These are phyloP conservation scores for Drosophila borborema DNA, from an alignment of 2,888 invertebrate genomes.

Conservation along the genomic window DNA sequence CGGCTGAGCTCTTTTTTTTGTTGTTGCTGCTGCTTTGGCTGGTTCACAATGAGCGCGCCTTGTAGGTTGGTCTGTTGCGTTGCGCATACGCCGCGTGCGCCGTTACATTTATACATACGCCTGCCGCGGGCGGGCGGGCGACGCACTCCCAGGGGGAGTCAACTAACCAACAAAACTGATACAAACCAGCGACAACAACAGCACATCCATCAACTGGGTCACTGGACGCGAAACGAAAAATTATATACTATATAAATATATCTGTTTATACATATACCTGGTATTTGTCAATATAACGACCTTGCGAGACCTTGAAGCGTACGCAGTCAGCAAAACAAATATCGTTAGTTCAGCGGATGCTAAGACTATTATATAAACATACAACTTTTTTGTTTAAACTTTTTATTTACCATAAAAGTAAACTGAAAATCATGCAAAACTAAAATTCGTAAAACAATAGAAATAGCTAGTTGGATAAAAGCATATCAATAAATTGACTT, in stretches of 20 bases:
- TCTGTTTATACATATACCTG: conserved; percentile 8
- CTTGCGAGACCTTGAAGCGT: conserved; percentile 83
- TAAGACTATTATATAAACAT: conserved; percentile 3
- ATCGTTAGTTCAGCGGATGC: conserved; percentile 14
- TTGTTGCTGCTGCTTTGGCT: conserved; percentile 13
- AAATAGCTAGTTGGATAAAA: background rate
- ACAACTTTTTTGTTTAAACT: background rate
- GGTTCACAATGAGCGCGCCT: conserved; percentile 55
- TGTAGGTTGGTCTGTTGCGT: conserved; percentile 54
- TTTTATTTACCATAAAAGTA: background rate
- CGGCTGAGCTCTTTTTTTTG: conserved; percentile 61
- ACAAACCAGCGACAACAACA: conserved; percentile 19
- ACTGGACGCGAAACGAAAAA: conserved; percentile 73
- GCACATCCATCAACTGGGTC: conserved; percentile 76
- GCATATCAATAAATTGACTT: background rate
- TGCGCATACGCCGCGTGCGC: conserved; percentile 73
- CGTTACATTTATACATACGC: conserved; percentile 34
- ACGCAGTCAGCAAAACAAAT: conserved; percentile 42
- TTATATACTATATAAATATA: conserved; percentile 12
- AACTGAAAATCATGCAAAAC: background rate
- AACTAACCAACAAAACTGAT: conserved; percentile 9
- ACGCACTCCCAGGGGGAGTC: conserved; percentile 29
- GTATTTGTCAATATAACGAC: conserved; percentile 63
- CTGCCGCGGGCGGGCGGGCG: conserved; percentile 2
- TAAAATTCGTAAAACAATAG: background rate